Conservation (phyloP, 2,797 vertebrate genomes). For the Anabas testudineus region DNA sequence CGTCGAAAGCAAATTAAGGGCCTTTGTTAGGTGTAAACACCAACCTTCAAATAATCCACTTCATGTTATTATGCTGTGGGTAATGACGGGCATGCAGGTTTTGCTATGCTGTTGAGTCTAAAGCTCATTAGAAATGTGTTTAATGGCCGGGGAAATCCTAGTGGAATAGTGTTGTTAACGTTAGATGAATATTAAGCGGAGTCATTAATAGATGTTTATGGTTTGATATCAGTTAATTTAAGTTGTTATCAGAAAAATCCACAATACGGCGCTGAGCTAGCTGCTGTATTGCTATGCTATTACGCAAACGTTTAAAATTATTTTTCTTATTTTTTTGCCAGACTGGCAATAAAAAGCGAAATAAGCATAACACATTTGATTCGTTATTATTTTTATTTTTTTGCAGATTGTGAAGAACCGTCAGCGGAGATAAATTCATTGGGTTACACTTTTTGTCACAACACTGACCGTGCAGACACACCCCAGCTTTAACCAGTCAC, state of each 20-base stretch:
- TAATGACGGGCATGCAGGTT: not conserved
- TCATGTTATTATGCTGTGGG: accelerated
- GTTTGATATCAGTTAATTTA: not conserved
- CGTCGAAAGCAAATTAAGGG: not conserved
- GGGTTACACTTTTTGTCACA: slow-evolving; percentile 18
- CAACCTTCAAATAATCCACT: accelerated
- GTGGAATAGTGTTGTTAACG: not conserved
- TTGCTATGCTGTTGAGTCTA: not conserved
- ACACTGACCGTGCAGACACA: slow-evolving; percentile 68
- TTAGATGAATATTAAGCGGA: accelerated
- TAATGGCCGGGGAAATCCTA: too few species aligned
- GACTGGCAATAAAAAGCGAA: accelerated
- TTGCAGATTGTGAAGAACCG: accelerated
- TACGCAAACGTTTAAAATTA: not conserved
- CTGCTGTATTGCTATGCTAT: not conserved
- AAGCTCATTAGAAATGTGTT: not conserved
- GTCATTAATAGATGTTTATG: not conserved
- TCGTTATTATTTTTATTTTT: not conserved
- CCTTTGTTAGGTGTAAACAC: not conserved
- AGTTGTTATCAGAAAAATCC: not conserved
- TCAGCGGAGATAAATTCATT: not conserved
- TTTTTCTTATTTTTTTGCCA: accelerated
- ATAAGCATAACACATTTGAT: accelerated
- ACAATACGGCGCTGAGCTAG: not conserved
- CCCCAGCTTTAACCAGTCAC: slow-evolving; percentile 66